These are phyloP conservation scores for Heliopora coerulea DNA, from an alignment of 92 coral and sea anemone genomes.

Conservation along the genomic window DNA sequence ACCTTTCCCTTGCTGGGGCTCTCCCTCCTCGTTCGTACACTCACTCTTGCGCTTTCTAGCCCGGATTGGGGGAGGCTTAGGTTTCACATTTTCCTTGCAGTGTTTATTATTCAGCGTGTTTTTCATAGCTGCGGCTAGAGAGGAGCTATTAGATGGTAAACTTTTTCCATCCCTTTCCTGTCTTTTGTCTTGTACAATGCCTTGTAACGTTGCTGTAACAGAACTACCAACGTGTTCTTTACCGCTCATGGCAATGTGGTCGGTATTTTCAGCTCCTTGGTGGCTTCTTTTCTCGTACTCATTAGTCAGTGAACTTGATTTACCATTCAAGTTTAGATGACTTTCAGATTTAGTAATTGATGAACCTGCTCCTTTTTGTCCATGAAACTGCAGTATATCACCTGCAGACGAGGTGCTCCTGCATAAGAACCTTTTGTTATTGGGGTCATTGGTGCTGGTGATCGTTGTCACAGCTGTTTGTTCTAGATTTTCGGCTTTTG, in stretches of 20 bases:
- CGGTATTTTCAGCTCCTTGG: neutral
- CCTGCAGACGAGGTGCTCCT: no score
- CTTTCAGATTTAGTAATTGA: neutral
- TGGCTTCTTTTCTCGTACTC: no score
- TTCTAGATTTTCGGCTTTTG: no score
- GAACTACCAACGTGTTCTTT: neutral
- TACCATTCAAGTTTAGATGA: neutral
- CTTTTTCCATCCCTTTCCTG: neutral
- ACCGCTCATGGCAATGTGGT: neutral
- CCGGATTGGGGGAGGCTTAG: neutral
- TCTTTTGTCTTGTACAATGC: neutral
- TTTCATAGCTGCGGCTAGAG: constrained; percentile 4
- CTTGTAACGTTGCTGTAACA: neutral
- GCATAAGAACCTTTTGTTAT: no score
- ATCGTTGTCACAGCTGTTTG: no score
- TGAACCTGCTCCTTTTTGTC: neutral
- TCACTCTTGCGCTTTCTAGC: constrained; percentile 10
- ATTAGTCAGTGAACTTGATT: neutral
- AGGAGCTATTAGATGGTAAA: neutral
- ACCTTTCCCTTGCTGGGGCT: neutral
- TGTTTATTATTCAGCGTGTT: constrained; percentile 18
- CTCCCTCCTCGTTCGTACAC: neutral
- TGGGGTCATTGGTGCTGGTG: no score
- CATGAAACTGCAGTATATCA: neutral
- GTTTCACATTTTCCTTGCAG: constrained; percentile 33